Base-by-base conservation (phyloP, 2,797 vertebrate species). In the Heliangelus exortis region DNA sequence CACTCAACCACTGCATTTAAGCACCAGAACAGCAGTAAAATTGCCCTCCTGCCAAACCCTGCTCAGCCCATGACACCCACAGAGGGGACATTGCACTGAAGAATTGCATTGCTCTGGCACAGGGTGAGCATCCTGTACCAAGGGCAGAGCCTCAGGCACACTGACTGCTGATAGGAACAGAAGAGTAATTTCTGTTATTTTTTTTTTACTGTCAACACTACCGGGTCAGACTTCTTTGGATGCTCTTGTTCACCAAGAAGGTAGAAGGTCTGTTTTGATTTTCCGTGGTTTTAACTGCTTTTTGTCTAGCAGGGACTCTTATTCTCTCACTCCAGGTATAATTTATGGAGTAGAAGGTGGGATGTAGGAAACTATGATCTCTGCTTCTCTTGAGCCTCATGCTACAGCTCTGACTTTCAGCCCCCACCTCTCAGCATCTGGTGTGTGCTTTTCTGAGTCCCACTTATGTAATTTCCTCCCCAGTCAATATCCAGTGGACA, bases 361-460 rank as follows among this genome's bases (percentile, higher is more conserved):
- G 12, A 55, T 59, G 26, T 53, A 82, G 67, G 34, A 83, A 95
- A 58, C 20, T 5, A 10, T 26, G 26, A 39, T 72, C 83, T 71
- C 25, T 20, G 51, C 66, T 90, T 83, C 54, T 73, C 57, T 61
- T 82, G 62, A 28, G 25, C 55, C 16, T 88, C 29, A 6, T 23
- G 57, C 58, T 75, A 48, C 45, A 81, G 87, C n/a, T 89, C 76
- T 68, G 36, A 81, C 62, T 92, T 93, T 87, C 79, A 89, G 34
- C 12, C 28, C 18, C 7, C 2, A 1, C 87, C 43, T 16, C 31
- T 77, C 73, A 62, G 59, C 47, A 47, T 33, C 50, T 83, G 51
- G 47, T 69, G 6, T 31, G n/a, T 67, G 51, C 7, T 86, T 87
- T 93, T 89, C 87, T 84, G 84, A 93, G 69, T 73, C 51, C 51